Evolutionary conservation across 2,888 invertebrate species (phyloP), one percentile per base, ranked within the genome.

Genomic region (Gymnocheta viridis): DNA sequence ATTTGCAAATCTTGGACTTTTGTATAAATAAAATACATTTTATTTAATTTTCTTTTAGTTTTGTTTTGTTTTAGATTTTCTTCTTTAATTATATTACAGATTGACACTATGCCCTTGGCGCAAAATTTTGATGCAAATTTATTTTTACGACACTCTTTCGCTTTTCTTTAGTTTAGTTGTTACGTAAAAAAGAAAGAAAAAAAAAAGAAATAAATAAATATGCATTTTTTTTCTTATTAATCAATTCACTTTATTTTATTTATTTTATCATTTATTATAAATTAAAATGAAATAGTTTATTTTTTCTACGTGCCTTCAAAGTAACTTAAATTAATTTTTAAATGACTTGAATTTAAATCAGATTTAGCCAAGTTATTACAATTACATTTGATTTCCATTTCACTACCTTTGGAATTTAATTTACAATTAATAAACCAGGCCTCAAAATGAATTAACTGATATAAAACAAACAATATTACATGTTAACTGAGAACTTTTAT

Each of bases 91-190:
- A 62, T 77, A 77, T 83, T 64, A 56, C 44, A 77, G 62, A 69
- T 62, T 84, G 84, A 81, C 84, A 84, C 60, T 81, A 60, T 73
- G 81, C 77, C 84, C 84, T 84, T 84, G 84, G 81, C 84, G 81
- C 84, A 81, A 60, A 81, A 69, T 67, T 80, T 74, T 56, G 4
- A 72, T 44, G 17, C 58, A 35, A 56, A 67, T 74, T 77, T 41
- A 47, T 47, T 74, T 69, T 72, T 70, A 44, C 56, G 6, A 22
- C 29, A 80, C 22, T 60, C 70, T 66, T 58, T 35, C 29, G 24
- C 35, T 49, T 72, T 67, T 58, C 41, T 22, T 74, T 51, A 22
- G 19, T 58, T 60, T 78, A n/a, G n/a, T 82, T 38, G 70, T 82
- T 82, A 84, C 84, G 84, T 84, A 84, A 84, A 84, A 66, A 51